phyloP scores from a whole-genome alignment of 1,140 invertebrate genomes.

The Drosophila repletoides region DNA sequence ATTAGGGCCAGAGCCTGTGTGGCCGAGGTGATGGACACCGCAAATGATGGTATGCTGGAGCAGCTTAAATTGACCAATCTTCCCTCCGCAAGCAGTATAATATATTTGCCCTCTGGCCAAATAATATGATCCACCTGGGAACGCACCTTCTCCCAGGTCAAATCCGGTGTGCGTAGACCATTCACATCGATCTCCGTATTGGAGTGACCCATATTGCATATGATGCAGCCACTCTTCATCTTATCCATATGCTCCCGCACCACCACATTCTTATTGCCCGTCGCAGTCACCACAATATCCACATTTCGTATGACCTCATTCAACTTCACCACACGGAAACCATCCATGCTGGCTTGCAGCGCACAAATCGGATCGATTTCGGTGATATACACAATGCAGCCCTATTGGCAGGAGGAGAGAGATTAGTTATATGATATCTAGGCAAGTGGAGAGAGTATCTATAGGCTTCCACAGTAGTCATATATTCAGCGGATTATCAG shows the following conservation, averaged over 20 bases:
- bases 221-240: conserved; percentile 97
- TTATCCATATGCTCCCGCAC: conserved; percentile 97
- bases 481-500: no score
- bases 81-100: conserved; percentile 96
- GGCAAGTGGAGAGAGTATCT: not conserved
- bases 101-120: conserved; percentile 96
- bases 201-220: conserved; percentile 99
- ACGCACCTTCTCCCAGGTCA: conserved; percentile 98
- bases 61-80: conserved; percentile 97
- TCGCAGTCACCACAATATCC: conserved; percentile 97
- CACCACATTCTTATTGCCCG: conserved; percentile 98
- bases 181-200: conserved; percentile 99
- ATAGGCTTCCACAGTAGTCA: no score
- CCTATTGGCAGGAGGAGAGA: conserved; percentile 76
- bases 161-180: conserved; percentile 94
- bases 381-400: conserved; percentile 96
- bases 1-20: conserved; percentile 97
- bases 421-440: not conserved
- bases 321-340: conserved; percentile 96
- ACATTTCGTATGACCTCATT: conserved; percentile 92
- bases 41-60: conserved; percentile 98
- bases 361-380: conserved; percentile 99
- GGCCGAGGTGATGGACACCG: conserved; percentile 96
- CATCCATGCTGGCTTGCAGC: conserved; percentile 98
- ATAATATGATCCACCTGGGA: conserved; percentile 99